Percentiles rank a stretch among this genome's conserved stretches.
phyloP scores from a whole-genome alignment of 2,797 vertebrate genomes.

The Molossus alvarezi region DNA sequence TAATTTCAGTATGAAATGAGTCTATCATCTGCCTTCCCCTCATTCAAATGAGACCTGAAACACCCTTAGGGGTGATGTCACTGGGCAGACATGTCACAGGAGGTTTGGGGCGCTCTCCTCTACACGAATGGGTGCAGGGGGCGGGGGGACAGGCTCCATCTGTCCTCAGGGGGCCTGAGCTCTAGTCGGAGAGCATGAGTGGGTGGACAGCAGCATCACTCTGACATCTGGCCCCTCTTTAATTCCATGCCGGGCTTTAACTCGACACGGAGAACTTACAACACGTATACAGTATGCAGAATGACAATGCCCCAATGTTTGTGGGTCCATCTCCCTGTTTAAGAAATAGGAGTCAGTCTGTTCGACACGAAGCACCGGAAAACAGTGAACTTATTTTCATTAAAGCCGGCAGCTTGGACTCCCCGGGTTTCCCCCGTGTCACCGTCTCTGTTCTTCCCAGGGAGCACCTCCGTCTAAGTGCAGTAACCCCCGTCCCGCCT shows the following conservation, averaged over 20 bases:
- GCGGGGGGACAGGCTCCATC: no score
- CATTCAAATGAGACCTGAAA: neutral
- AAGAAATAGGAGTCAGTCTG: neutral
- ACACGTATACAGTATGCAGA: accelerated
- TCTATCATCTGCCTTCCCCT: no score
- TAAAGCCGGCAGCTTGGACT: neutral
- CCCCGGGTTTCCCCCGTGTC: accelerated
- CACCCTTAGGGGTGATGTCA: no score
- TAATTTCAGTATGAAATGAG: accelerated
- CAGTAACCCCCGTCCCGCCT: neutral
- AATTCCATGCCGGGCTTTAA: neutral
- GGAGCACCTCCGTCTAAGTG: accelerated
- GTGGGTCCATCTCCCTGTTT: neutral
- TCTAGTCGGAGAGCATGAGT: accelerated
- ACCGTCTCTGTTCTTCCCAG: accelerated
- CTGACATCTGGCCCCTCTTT: neutral
- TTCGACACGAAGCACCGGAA: neutral
- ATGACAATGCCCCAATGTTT: accelerated
- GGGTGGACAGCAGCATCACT: accelerated
- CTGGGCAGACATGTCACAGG: neutral
- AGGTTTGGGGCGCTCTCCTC: neutral
- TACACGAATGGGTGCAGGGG: neutral
- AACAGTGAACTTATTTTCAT: neutral
- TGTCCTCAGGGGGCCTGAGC: neutral
- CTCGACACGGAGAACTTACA: accelerated